Evolutionary conservation across 2,888 invertebrate genomes (phyloP), one percentile per base, ranked within the genome.

Genomic region (Helobdella robusta): DNA sequence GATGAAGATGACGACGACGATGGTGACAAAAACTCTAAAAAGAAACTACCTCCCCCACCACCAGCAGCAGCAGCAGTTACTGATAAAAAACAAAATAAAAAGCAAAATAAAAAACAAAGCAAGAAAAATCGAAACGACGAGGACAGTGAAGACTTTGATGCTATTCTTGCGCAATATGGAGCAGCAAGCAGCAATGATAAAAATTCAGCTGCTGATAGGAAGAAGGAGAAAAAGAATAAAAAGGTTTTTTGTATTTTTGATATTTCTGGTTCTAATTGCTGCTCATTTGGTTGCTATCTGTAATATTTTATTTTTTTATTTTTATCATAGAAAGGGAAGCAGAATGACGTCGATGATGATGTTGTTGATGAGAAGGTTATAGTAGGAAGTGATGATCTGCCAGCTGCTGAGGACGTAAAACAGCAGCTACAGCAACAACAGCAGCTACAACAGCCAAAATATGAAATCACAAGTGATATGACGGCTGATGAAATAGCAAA

Each of bases 71-170:
- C 30, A 25, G 2, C 48, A 36, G 28, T 35, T 20, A 59, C 1
- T n/a, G 34, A 58, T 8, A 64, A 64, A 28, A n/a, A 54, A 36
- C n/a, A 34, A 32, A 64, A 64, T 36, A 40, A 54, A n/a, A 58
- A 64, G 58, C 32, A 32, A 34, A 50, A 11, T 5, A 62, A 18
- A 72, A 73, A 46, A 66, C 69, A 34, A 73, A 75, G 44, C 20
- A 56, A 56, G 18, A 56, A 56, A 8, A 48, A 48, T 48, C 48
- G 25, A 56, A 30, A 30, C 18, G 50, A 46, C 3, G 75, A 76
- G 15, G 76, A n/a, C n/a, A n/a, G n/a, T n/a, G n/a, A 77, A 61
- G 77, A 77, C 65, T 72, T 77, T 30, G 77, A 77, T 72, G 76
- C 75, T n/a, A 71, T 78, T 34, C 65, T 78, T 50, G 76, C 77